These are phyloP conservation scores for Drosophila neonasuta DNA, from an alignment of 2,888 invertebrate species.

Conservation along the genomic window DNA sequence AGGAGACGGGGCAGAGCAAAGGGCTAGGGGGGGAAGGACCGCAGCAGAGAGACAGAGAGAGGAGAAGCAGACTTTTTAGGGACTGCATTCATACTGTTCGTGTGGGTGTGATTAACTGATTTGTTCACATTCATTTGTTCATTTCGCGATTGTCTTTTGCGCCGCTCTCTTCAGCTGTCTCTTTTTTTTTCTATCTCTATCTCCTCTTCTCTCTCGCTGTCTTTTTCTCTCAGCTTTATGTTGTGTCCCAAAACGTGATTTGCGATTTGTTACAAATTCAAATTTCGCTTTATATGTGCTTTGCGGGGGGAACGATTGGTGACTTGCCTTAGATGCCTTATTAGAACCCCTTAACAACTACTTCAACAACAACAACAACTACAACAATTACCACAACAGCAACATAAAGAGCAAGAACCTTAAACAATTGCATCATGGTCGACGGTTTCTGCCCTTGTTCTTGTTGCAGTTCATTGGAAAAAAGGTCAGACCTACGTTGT, in stretches of 20 bases:
- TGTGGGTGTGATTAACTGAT: conserved; percentile 82
- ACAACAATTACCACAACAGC: conserved; percentile 5
- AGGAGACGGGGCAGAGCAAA: conserved; percentile 2
- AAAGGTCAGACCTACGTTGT: conserved; percentile 63
- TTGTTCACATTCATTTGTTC: conserved; percentile 81
- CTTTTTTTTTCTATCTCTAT: conserved; percentile 9
- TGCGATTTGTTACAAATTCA: conserved; percentile 81
- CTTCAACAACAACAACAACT: conserved; percentile 5
- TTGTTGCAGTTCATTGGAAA: conserved; percentile 55
- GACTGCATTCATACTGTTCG: conserved; percentile 44
- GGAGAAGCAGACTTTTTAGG: conserved; percentile 29
- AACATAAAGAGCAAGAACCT: conserved; percentile 11
- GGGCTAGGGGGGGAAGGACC: conserved; percentile 5
- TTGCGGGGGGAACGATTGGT: conserved; percentile 6
- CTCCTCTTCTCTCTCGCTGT: not conserved
- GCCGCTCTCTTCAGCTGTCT: conserved; percentile 9
- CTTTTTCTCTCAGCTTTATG: not conserved
- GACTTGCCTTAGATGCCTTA: conserved; percentile 38
- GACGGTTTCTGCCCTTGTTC: conserved; percentile 17
- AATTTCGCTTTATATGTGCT: conserved; percentile 56
- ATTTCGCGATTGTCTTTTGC: conserved; percentile 65
- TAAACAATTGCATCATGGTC: conserved; percentile 32
- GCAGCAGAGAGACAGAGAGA: conserved; percentile 2
- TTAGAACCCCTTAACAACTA: conserved; percentile 39
- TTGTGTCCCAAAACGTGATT: conserved; percentile 76